Evolutionary conservation across 1,140 invertebrate species (phyloP).

Genomic region (Gryllus bimaculatus): DNA sequence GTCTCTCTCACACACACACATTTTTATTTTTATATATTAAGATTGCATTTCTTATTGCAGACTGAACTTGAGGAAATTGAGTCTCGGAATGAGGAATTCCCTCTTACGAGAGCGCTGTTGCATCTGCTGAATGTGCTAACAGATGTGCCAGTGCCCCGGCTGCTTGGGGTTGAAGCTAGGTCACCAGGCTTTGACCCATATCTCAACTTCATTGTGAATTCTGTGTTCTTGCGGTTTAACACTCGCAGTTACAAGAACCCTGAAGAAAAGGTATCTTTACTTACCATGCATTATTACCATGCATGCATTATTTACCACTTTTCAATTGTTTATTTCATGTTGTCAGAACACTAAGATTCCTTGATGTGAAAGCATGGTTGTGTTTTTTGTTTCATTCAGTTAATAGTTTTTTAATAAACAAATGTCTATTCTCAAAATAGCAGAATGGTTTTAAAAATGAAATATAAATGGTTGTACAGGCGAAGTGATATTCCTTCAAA

Average conservation of each 20-base stretch:
- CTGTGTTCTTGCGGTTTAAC: constrained; percentile 68
- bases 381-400: neutral
- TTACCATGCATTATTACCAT: neutral
- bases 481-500: neutral
- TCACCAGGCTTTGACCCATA: constrained; percentile 84
- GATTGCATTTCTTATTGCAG: constrained; percentile 28
- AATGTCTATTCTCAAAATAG: too few species aligned
- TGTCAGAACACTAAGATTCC: neutral
- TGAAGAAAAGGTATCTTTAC: constrained; percentile 50
- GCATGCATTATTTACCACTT: neutral
- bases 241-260: constrained; percentile 66
- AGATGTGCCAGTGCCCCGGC: constrained; percentile 59
- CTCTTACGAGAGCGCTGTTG: constrained; percentile 70
- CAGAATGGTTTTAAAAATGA: too few species aligned
- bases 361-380: neutral
- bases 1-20: too few species aligned
- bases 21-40: constrained; percentile 8
- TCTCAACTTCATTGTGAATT: constrained; percentile 67
- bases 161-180: constrained; percentile 70
- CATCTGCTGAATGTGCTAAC: constrained; percentile 66
- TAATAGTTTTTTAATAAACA: neutral
- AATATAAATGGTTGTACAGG: neutral
- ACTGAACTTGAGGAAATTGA: constrained; percentile 68
- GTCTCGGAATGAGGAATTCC: constrained; percentile 78
- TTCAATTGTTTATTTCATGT: neutral